A percentile compares a stretch with the other conserved stretches of the same genome.
Evolutionary conservation across 2,888 invertebrate species (phyloP).

Genomic region (Cybosia mesomella): DNA sequence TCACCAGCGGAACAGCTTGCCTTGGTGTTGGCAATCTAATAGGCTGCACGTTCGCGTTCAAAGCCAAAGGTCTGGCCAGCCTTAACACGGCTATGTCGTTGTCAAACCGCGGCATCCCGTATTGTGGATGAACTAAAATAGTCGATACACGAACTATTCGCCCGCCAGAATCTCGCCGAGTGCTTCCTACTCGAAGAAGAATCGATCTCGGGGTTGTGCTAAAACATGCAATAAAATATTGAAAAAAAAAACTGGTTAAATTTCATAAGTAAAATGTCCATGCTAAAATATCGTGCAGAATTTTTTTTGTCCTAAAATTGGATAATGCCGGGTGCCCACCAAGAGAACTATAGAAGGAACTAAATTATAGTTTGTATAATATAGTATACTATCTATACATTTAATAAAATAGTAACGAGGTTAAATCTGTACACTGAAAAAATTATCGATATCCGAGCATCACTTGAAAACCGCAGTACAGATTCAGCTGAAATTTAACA

Average conservation of each 20-base stretch:
- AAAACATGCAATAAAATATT: slow-evolving; percentile 18
- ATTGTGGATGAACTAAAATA: slow-evolving; percentile 75
- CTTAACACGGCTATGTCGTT: slow-evolving; percentile 79
- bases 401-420: too few species aligned
- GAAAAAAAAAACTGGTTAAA: background rate
- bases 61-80: slow-evolving; percentile 69
- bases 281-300: too few species aligned
- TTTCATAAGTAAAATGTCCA: background rate
- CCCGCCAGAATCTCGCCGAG: slow-evolving; percentile 80
- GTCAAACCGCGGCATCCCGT: slow-evolving; percentile 77
- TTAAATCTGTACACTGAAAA: too few species aligned
- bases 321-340: too few species aligned
- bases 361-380: too few species aligned
- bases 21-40: slow-evolving; percentile 71
- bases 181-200: slow-evolving; percentile 79
- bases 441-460: too few species aligned
- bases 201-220: slow-evolving; percentile 66
- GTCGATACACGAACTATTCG: slow-evolving; percentile 73
- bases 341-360: too few species aligned
- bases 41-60: slow-evolving; percentile 66
- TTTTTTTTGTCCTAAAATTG: too few species aligned
- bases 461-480: too few species aligned
- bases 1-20: slow-evolving; percentile 74
- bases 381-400: too few species aligned
- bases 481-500: too few species aligned